phyloP scores from a whole-genome alignment of 2,888 invertebrate species.

The Latrodectus elegans region DNA sequence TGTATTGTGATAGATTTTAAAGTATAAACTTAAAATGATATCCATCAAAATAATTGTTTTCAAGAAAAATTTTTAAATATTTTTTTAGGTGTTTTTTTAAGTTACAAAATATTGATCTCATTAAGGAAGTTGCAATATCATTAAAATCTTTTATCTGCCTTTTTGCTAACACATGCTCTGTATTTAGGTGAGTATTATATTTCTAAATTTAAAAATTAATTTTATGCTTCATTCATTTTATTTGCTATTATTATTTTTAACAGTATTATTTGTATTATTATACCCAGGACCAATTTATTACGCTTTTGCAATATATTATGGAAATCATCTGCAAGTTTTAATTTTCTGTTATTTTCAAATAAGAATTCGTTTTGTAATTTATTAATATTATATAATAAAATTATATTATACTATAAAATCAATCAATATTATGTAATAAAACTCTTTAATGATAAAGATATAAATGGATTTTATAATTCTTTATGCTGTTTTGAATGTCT shows the following conservation, averaged over 20 bases:
- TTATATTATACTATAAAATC: no score
- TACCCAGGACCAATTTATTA: no score
- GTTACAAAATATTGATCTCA: not conserved
- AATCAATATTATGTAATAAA: no score
- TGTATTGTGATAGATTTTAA: not conserved
- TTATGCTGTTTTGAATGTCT: no score
- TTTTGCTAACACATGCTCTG: constrained; percentile 15
- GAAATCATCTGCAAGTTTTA: no score
- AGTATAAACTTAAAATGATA: not conserved
- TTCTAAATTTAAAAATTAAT: not conserved
- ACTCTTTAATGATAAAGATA: no score
- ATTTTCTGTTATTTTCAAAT: no score
- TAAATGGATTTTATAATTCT: no score
- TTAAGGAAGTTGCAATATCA: constrained; percentile 21
- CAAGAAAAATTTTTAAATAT: not conserved
- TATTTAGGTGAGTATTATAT: constrained; percentile 33
- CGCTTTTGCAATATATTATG: no score
- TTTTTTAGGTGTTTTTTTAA: constrained; percentile 33
- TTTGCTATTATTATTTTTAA: not conserved
- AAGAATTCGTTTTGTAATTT: no score
- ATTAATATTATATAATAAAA: no score
- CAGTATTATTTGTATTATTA: no score
- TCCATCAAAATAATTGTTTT: not conserved
- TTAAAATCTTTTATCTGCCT: constrained; percentile 24
- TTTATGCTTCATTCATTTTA: not conserved